Percentiles rank a stretch among this genome's conserved stretches.
Evolutionary conservation across 1,140 invertebrate species (phyloP).

Genomic region (Drepana arcuata): DNA sequence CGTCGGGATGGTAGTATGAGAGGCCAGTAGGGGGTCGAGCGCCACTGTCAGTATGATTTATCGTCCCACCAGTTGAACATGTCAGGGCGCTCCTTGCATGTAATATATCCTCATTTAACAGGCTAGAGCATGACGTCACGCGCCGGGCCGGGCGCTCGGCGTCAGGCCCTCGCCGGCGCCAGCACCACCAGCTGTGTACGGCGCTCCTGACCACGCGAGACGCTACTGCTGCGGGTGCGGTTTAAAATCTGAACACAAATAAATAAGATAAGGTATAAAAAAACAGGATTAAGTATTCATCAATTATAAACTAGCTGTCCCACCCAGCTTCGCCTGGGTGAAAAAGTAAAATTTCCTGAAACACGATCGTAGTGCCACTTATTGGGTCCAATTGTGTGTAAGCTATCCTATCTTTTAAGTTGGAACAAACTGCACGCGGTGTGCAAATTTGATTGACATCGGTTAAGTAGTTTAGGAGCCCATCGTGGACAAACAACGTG

Average conservation of each 20-base stretch:
- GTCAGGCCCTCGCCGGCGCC: conserved; percentile 46
- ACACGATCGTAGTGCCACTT: background rate
- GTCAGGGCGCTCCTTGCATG: too few species aligned
- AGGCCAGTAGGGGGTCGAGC: background rate
- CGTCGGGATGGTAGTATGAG: background rate
- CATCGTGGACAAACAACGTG: too few species aligned
- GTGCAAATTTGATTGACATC: too few species aligned
- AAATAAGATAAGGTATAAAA: background rate
- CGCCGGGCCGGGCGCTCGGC: conserved; percentile 21
- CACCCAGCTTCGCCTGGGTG: background rate
- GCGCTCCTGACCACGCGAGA: conserved; percentile 26
- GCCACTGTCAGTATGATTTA: conserved; percentile 1
- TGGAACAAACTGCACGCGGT: too few species aligned
- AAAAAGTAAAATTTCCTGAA: background rate
- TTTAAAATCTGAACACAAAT: conserved; percentile 39
- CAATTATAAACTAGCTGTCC: background rate
- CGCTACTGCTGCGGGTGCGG: conserved; percentile 41
- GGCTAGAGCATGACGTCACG: conserved; percentile 55
- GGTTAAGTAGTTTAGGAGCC: too few species aligned
- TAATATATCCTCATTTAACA: too few species aligned
- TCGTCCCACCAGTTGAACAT: too few species aligned
- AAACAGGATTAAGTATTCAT: background rate
- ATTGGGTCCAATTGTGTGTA: background rate
- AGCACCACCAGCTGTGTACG: conserved; percentile 48
- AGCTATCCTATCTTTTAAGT: background rate